phyloP scores from a whole-genome alignment of 2,888 invertebrate species.

The Pachydiplax longipennis region DNA sequence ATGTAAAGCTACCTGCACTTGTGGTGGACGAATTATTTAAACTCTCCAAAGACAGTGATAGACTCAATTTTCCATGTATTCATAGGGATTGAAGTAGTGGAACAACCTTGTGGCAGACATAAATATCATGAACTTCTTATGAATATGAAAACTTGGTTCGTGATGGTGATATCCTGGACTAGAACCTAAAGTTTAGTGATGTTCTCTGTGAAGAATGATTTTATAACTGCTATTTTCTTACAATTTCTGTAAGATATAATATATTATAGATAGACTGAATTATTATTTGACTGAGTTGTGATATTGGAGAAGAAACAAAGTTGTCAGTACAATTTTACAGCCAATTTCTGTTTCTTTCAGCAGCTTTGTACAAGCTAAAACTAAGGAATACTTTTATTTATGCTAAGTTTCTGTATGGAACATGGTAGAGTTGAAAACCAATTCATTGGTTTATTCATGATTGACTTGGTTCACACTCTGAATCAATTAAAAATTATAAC shows the following conservation, averaged over 20 bases:
- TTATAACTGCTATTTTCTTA: neutral
- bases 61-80: constrained; percentile 35
- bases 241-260: neutral
- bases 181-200: neutral
- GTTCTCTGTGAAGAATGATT: neutral
- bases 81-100: neutral
- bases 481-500: neutral
- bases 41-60: constrained; percentile 56
- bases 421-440: neutral
- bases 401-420: neutral
- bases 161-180: constrained; percentile 15
- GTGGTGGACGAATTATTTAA: constrained; percentile 59
- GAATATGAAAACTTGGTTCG: neutral
- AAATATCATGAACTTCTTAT: neutral
- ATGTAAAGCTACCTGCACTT: constrained; percentile 79
- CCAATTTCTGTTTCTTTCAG: neutral
- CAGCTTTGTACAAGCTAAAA: neutral
- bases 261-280: neutral
- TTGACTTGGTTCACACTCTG: neutral
- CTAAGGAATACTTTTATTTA: neutral
- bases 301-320: neutral
- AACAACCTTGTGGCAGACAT: neutral
- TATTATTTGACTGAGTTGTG: constrained; percentile 19
- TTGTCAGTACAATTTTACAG: neutral
- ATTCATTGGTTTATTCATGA: neutral